Conservation (phyloP, 2,888 invertebrate species). For the Callosobruchus maculatus region DNA sequence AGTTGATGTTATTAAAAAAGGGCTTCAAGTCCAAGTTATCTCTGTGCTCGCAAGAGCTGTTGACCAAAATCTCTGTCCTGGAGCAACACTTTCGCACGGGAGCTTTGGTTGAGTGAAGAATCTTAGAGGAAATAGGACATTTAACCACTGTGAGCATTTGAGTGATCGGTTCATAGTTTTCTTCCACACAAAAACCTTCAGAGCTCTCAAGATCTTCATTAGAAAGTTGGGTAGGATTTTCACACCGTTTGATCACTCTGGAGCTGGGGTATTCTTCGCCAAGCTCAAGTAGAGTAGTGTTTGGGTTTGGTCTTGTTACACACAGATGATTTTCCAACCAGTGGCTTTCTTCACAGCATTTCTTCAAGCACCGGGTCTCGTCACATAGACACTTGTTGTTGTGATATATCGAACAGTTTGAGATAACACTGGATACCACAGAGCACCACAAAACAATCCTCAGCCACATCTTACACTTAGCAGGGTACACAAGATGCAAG, state of each 20-base stretch:
- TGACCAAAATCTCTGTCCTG: slow-evolving; percentile 5
- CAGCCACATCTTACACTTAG: not conserved
- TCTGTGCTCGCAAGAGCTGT: not conserved
- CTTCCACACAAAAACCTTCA: not conserved
- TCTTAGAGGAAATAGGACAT: not conserved
- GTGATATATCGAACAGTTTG: not conserved
- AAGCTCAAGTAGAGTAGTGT: not conserved
- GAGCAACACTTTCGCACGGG: slow-evolving; percentile 15
- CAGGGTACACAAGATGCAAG: not conserved
- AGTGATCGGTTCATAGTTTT: not conserved
- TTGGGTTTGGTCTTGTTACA: not conserved
- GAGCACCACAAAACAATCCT: not conserved
- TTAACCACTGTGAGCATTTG: not conserved
- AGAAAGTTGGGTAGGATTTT: not conserved
- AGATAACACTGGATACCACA: not conserved
- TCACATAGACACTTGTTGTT: not conserved
- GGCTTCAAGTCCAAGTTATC: not conserved
- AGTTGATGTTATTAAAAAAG: not conserved
- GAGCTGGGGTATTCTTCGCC: not conserved
- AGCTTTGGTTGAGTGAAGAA: not conserved
- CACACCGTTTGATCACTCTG: not conserved
- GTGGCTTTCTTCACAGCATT: not conserved
- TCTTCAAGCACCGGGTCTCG: not conserved
- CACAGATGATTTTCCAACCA: not conserved
- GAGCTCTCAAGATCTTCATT: not conserved